Percentiles rank a stretch among this genome's conserved stretches.
Evolutionary conservation across 2,113 vertebrate genomes (phyloP).

Genomic region (Perognathus longimembris): DNA sequence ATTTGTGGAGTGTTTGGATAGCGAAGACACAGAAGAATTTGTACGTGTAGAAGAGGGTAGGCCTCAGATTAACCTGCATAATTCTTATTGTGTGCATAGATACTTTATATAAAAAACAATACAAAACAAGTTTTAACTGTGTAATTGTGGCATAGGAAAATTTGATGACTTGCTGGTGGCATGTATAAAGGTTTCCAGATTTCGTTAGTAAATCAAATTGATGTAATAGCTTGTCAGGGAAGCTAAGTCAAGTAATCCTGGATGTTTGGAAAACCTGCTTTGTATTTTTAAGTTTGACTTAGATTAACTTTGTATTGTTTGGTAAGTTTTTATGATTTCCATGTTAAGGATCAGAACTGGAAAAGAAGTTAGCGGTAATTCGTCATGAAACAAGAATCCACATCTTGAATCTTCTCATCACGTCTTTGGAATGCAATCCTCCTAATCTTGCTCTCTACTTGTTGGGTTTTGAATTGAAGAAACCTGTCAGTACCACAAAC

Average conservation of each 20-base stretch:
- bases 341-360: constrained; percentile 87
- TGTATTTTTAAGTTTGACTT: constrained; percentile 15
- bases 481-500: constrained; percentile 95
- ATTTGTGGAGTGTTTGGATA: constrained; percentile 98
- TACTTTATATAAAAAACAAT: neutral
- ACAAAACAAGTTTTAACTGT: neutral
- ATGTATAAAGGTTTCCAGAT: constrained; percentile 14
- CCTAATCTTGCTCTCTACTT: constrained; percentile 96
- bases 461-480: constrained; percentile 96
- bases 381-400: constrained; percentile 96
- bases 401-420: constrained; percentile 97
- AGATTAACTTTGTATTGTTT: constrained; percentile 11
- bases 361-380: constrained; percentile 90
- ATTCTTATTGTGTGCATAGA: constrained; percentile 50
- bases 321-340: constrained; percentile 46
- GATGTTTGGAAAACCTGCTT: constrained; percentile 13
- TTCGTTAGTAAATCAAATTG: neutral
- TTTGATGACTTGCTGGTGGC: constrained; percentile 1
- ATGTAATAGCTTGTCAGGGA: neutral
- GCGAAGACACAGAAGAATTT: constrained; percentile 95
- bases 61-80: neutral
- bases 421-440: constrained; percentile 94
- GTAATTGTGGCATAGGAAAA: neutral
- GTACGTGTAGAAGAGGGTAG: constrained; percentile 91
- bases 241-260: neutral